Percentiles rank a stretch among this genome's conserved stretches.
Evolutionary conservation across 2,797 vertebrate species (phyloP).

Genomic region (Hydrolagus colliei): DNA sequence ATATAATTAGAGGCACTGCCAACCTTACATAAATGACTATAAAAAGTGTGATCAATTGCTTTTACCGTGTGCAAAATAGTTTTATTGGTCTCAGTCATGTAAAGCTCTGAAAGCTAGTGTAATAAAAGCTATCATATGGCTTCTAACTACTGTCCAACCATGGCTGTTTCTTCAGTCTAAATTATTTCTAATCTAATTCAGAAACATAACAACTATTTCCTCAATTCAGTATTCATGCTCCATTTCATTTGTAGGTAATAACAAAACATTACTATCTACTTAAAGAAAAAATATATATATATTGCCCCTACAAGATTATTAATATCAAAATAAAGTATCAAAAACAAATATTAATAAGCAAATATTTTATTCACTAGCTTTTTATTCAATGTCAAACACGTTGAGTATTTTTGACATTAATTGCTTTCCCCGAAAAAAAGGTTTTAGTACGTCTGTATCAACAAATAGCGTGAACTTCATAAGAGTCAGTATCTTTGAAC

Average conservation of each 20-base stretch:
- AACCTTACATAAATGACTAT: neutral
- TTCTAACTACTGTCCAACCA: neutral
- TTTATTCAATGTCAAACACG: neutral
- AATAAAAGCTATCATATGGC: constrained; percentile 2
- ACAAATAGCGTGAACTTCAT: neutral
- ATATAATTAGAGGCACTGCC: constrained; percentile 18
- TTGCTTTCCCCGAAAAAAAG: neutral
- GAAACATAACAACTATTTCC: constrained; percentile 22
- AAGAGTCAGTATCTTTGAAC: neutral
- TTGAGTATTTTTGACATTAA: neutral
- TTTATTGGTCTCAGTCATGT: constrained; percentile 21
- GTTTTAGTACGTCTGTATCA: neutral
- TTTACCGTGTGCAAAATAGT: neutral
- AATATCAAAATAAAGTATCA: neutral
- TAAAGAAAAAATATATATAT: constrained; percentile 12
- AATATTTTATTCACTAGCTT: neutral
- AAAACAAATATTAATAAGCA: neutral
- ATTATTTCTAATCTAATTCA: constrained; percentile 26
- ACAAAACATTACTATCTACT: neutral
- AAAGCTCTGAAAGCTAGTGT: neutral
- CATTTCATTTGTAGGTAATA: constrained; percentile 14
- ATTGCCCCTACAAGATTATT: constrained; percentile 14
- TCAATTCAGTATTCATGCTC: constrained; percentile 20
- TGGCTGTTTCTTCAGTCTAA: neutral
- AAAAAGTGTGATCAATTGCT: constrained; percentile 7